These are phyloP conservation scores for Drosophila pallidifrons DNA, from an alignment of 1,140 invertebrate species.

Conservation along the genomic window DNA sequence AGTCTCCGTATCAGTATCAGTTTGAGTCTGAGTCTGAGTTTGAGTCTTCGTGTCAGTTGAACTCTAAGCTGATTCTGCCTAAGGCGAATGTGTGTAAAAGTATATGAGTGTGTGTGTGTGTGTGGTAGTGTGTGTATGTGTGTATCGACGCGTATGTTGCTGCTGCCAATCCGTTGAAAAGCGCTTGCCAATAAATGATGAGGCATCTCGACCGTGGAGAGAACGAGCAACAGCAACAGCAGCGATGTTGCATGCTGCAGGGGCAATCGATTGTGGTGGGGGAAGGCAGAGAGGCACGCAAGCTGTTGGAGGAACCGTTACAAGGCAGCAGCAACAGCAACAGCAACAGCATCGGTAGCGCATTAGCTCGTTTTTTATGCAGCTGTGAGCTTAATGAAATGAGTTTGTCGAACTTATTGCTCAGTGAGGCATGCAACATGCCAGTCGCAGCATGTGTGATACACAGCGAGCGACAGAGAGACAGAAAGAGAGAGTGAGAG, in stretches of 20 bases:
- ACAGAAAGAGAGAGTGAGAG: not conserved
- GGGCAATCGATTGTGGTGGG: constrained; percentile 2
- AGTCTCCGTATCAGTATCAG: not conserved
- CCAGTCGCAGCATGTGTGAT: constrained; percentile 41
- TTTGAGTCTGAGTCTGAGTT: not conserved
- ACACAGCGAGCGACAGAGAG: not conserved
- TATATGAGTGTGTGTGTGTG: constrained; percentile 31
- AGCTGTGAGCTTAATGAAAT: constrained; percentile 78
- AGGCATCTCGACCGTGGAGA: constrained; percentile 54
- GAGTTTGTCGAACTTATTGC: constrained; percentile 83
- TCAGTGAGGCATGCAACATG: constrained; percentile 78
- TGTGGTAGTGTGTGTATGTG: constrained; percentile 13
- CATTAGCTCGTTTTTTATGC: constrained; percentile 78
- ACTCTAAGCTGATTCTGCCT: constrained; percentile 38
- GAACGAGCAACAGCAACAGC: constrained; percentile 32
- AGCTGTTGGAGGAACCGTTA: not conserved
- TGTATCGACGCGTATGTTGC: constrained; percentile 40
- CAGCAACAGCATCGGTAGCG: constrained; percentile 35
- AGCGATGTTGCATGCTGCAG: constrained; percentile 33
- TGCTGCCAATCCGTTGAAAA: constrained; percentile 79
- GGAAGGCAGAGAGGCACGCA: not conserved
- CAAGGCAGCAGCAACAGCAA: constrained; percentile 13
- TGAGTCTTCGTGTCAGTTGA: not conserved
- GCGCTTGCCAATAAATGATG: constrained; percentile 82
- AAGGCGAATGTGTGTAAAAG: constrained; percentile 30